phyloP scores from a whole-genome alignment of 2,888 invertebrate genomes.

The Ophion ellenae region DNA sequence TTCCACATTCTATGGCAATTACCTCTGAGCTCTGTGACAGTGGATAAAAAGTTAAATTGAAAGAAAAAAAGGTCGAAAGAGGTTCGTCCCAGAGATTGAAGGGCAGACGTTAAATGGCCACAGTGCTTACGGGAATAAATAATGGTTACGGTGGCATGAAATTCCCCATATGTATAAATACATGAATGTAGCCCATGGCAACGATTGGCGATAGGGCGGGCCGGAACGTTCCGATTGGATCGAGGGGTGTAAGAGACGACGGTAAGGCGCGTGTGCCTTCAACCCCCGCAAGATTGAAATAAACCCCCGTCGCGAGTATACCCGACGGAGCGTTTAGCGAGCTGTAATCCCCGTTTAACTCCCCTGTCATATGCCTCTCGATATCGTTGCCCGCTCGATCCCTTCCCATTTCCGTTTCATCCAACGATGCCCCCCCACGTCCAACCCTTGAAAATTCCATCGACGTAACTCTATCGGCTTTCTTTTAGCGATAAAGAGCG shows the following conservation, averaged over 20 bases:
- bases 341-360: slow-evolving; percentile 67
- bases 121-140: not conserved
- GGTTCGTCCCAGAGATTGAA: not conserved
- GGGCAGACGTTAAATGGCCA: not conserved
- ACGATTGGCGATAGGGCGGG: slow-evolving; percentile 73
- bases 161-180: slow-evolving; percentile 12
- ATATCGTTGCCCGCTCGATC: slow-evolving; percentile 50
- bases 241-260: slow-evolving; percentile 69
- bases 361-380: slow-evolving; percentile 60
- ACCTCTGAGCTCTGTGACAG: too few species aligned
- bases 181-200: slow-evolving; percentile 39
- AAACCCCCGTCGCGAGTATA: slow-evolving; percentile 59
- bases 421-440: slow-evolving; percentile 6
- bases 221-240: slow-evolving; percentile 72
- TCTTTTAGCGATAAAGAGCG: slow-evolving; percentile 60
- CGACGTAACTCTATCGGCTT: slow-evolving; percentile 61
- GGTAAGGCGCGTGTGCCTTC: slow-evolving; percentile 62
- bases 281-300: slow-evolving; percentile 65
- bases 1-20: too few species aligned
- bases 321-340: slow-evolving; percentile 65
- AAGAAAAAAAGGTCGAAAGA: not conserved
- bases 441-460: slow-evolving; percentile 40
- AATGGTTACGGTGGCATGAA: not conserved
- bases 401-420: slow-evolving; percentile 36
- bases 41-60: not conserved